Evolutionary conservation across 1,140 invertebrate species (phyloP), one percentile per base, ranked within the genome.

Genomic region (Triops longicaudatus): DNA sequence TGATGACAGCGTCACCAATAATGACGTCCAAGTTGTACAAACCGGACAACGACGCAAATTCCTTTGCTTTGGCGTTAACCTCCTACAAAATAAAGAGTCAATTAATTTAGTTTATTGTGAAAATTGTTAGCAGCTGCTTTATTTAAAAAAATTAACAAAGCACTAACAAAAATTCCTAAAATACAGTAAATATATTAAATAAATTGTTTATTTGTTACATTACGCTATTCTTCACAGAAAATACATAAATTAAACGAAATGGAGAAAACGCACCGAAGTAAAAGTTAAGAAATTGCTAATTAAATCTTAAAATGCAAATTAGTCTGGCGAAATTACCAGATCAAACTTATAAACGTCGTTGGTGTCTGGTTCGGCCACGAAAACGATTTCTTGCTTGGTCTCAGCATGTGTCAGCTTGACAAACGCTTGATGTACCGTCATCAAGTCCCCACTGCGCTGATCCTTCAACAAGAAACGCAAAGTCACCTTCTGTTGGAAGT

Each of bases 351-450:
- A 97, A n/a, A 90, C 86, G 80, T 91, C 89, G 79, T 86, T 86
- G 73, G 87, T 86, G 82, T 97, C 96, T n/a, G 91, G 88, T 83
- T 98, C 96, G 17, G 95, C 93, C 31, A 98, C 91, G 83, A 96
- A 98, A 80, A 97, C 91, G 41, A 97, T 92, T 86, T 98, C 96
- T 79, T 91, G 88, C 26, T 90, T 87, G 0, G 86, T 88, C 73
- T 89, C 86, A 22, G 85, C 82, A 81, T 92, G 85, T 1, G 85
- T 86, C 26, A 99, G 87, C 26, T 92, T 88, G 5, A 98, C 89
- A 85, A 98, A 98, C 0, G 94, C 92, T 86, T 98, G 96, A 84
- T 98, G 97, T 41, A 95, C 92, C 44, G 88, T 85, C 78, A 96
- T 88, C 0, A 90, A 79, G 81, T 90, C 89, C 73, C 86, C 88